phyloP scores from a whole-genome alignment of 2,797 vertebrate genomes.

The Podarcis lilfordi region DNA sequence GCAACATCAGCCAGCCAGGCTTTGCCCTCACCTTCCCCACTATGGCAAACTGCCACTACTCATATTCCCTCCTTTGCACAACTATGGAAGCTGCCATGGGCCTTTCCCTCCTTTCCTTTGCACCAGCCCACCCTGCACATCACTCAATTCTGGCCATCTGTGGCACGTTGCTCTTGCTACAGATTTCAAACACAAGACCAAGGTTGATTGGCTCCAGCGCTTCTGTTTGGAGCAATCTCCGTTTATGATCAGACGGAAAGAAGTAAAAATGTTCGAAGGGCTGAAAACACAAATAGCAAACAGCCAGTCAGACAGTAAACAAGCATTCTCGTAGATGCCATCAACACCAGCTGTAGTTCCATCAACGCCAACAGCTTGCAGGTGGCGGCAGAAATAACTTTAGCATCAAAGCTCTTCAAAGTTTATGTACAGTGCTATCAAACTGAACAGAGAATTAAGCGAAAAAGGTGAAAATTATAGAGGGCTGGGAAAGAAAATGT shows the following conservation, averaged over 20 bases:
- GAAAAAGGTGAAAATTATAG: constrained; percentile 43
- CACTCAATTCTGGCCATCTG: neutral
- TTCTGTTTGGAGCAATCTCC: constrained; percentile 9
- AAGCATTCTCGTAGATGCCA: neutral
- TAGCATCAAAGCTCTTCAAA: constrained; percentile 30
- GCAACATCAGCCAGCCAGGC: neutral
- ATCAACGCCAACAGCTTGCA: constrained; percentile 38
- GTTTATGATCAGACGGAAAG: neutral
- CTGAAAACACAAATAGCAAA: constrained; percentile 9
- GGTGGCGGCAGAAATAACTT: constrained; percentile 43
- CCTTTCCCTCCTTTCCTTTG: neutral
- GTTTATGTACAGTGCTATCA: constrained; percentile 30
- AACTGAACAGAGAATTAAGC: constrained; percentile 19
- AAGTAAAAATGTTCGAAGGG: neutral
- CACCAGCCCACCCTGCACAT: neutral
- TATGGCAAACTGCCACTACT: neutral
- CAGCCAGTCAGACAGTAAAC: constrained; percentile 6
- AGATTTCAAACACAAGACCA: neutral
- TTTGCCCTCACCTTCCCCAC: neutral
- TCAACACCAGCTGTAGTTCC: constrained; percentile 33
- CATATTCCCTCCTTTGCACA: neutral
- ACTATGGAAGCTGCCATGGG: neutral
- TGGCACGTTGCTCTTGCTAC: neutral
- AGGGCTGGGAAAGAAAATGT: neutral
- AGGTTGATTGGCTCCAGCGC: neutral